phyloP scores from a whole-genome alignment of 2,113 vertebrate species.

The Cathartes aura region DNA sequence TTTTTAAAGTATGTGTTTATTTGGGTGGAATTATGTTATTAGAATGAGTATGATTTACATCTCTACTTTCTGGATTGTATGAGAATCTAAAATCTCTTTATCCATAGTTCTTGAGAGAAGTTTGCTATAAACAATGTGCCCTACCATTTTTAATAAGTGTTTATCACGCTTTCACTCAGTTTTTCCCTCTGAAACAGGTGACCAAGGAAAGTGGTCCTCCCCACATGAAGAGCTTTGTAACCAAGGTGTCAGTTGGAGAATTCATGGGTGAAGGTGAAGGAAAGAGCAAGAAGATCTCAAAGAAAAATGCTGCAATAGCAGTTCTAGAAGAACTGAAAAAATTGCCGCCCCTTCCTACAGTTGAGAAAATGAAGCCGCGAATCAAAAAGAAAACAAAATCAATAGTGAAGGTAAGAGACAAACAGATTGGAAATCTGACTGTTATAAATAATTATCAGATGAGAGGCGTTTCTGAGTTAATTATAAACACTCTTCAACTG shows the following conservation, averaged over 20 bases:
- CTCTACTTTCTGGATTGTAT: background rate
- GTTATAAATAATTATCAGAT: background rate
- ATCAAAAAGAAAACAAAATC: conserved; percentile 99
- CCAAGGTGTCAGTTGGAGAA: conserved; percentile 91
- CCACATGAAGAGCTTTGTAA: conserved; percentile 97
- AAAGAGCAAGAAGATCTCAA: conserved; percentile 98
- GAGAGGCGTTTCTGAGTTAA: background rate
- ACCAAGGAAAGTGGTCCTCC: conserved; percentile 95
- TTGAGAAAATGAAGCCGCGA: conserved; percentile 92
- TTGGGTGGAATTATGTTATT: background rate
- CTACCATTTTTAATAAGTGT: conserved; percentile 69
- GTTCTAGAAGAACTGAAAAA: conserved; percentile 90
- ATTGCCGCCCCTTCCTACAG: conserved; percentile 88
- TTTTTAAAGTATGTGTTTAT: background rate
- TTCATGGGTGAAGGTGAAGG: conserved; percentile 94
- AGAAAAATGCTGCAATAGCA: conserved; percentile 93
- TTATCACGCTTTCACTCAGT: conserved; percentile 80
- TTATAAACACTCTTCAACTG: background rate
- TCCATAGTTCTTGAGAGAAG: conserved; percentile 11
- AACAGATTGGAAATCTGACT: background rate
- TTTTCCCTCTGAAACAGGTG: conserved; percentile 88
- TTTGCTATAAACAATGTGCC: conserved; percentile 56
- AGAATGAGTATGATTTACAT: background rate
- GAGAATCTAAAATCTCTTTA: background rate
- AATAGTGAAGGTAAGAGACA: conserved; percentile 88